A percentile compares a stretch with the other conserved stretches of the same genome.
phyloP scores from a whole-genome alignment of 1,140 invertebrate species.

The Berghia stephanieae region DNA sequence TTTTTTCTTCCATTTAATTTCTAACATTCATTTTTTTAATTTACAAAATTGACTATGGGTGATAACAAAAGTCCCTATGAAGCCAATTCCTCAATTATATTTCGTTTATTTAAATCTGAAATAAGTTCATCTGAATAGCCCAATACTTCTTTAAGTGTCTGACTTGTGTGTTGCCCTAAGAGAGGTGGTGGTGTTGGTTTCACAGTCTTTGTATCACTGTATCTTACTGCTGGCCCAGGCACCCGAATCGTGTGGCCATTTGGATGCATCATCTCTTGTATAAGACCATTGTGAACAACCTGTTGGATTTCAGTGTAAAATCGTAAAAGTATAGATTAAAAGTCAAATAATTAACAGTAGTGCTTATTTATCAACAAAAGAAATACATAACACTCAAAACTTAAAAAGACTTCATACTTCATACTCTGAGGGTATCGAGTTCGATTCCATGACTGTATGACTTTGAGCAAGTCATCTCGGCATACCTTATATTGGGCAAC shows the following conservation, averaged over 20 bases:
- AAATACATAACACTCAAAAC: background rate
- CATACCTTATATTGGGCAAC: too few species aligned
- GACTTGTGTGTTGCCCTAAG: constrained; percentile 86
- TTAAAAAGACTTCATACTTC: background rate
- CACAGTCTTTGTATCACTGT: constrained; percentile 77
- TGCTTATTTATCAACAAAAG: background rate
- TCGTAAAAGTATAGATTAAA: background rate
- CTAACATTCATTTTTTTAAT: too few species aligned
- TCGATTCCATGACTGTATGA: background rate
- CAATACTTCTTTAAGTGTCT: constrained; percentile 76
- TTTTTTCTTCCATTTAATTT: too few species aligned
- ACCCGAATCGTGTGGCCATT: constrained; percentile 79
- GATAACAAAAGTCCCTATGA: too few species aligned
- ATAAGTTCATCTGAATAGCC: constrained; percentile 67
- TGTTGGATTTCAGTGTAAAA: constrained; percentile 28
- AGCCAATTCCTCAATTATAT: too few species aligned
- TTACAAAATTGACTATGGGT: too few species aligned
- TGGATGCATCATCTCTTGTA: constrained; percentile 81
- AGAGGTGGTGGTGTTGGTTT: constrained; percentile 81
- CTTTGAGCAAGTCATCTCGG: too few species aligned
- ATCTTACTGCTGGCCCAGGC: constrained; percentile 86
- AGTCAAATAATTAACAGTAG: background rate
- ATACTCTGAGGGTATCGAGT: background rate
- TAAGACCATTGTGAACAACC: constrained; percentile 75
- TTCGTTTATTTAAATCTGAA: too few species aligned